Base-by-base conservation (phyloP, 2,888 invertebrate species). In the Tanypteryx hageni region DNA sequence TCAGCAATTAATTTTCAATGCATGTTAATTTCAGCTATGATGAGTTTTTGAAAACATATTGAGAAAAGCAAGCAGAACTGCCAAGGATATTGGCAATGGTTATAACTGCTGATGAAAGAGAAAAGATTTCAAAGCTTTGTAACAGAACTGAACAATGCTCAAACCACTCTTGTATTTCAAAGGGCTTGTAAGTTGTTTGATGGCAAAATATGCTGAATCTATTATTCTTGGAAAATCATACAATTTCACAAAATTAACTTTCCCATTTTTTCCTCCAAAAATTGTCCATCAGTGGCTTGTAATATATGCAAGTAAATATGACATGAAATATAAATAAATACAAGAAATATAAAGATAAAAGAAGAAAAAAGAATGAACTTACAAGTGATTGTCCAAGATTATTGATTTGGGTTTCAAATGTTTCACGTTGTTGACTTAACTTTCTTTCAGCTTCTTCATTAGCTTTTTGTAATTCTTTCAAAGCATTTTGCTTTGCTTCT, bases 341-440 rank as follows among this genome's bases (percentile, higher is more conserved):
- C 76, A 82, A 56, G 5, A n/a, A 18, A n/a, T 83, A 44, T 9
- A 10, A 14, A n/a, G 18, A 56, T 56, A 83, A 44, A 44, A 44
- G 44, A 14, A n/a, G 18, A 56, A 56, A 83, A 44, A 44, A 44
- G 44, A 22, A 86, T 83, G 16, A 92, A 76, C 92, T 92, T 92
- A 93, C 93, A 58, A 93, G 83, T 31, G 91, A 94, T 0, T 93
- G 93, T 13, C 94, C 94, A 10, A 95, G 93, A 14, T 94, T 93
- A 92, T 94, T 93, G 5, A 95, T 94, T 93, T 95, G 94, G 56
- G 94, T 93, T 92, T 95, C 95, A 76, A 95, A 95, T 0, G 94
- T 93, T 14, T 94, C 93, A 92, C 94, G 95, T 93, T 95, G 95
- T 9, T 94, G 94, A 44, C 94, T 94, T 22, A 93, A 95, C 94